These are phyloP conservation scores for Zingel zingel DNA, from an alignment of 2,113 vertebrate species.

Conservation along the genomic window DNA sequence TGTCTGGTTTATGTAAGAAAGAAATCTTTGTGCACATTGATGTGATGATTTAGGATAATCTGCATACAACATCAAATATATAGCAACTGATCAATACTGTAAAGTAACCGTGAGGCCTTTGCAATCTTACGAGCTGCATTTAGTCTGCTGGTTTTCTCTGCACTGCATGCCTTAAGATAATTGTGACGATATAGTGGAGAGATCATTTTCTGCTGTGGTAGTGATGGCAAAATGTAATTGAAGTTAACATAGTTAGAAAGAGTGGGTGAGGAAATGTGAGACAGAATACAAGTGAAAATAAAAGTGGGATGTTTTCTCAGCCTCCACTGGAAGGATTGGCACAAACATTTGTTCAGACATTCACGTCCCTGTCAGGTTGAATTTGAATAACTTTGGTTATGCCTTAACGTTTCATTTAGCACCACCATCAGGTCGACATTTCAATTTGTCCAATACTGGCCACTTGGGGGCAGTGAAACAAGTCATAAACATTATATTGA, in stretches of 20 bases:
- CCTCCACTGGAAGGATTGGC: too few relatives aligned
- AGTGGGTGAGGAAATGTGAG: background rate
- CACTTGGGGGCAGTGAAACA: background rate
- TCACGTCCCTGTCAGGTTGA: background rate
- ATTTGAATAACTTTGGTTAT: background rate
- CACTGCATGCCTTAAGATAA: background rate
- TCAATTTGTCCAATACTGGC: too few relatives aligned
- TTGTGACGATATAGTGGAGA: conserved; percentile 14
- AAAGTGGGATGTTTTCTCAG: background rate
- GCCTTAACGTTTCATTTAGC: background rate
- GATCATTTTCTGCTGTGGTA: conserved; percentile 32
- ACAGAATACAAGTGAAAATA: conserved; percentile 6
- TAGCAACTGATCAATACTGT: background rate
- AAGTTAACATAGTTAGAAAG: conserved; percentile 41
- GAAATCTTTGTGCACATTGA: background rate
- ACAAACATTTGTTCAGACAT: background rate
- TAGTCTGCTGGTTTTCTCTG: background rate
- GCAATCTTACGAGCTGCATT: background rate
- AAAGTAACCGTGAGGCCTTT: background rate
- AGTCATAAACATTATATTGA: background rate
- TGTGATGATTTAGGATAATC: background rate
- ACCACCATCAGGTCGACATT: background rate
- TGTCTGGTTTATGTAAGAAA: background rate
- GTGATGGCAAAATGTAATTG: conserved; percentile 33
- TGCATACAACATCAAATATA: background rate